A percentile compares a stretch with the other conserved stretches of the same genome.
These are phyloP conservation scores for Scopus umbretta DNA, from an alignment of 2,113 vertebrate genomes.

Conservation along the genomic window DNA sequence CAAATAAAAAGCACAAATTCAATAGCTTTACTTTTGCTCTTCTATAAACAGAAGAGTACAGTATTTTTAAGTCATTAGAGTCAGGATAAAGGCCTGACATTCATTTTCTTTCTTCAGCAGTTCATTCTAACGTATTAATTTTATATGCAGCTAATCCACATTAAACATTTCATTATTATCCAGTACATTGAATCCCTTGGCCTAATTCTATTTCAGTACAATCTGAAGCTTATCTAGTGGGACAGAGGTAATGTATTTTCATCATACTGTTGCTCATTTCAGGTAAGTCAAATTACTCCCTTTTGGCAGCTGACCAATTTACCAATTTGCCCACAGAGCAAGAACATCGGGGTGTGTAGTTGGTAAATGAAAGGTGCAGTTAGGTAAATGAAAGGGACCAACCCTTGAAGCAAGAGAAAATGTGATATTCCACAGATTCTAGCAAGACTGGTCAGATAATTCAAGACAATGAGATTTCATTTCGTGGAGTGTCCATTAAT, in stretches of 20 bases:
- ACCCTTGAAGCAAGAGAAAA: not conserved
- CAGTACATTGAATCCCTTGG: constrained; percentile 15
- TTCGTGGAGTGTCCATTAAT: not conserved
- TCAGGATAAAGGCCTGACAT: not conserved
- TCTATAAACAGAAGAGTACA: not conserved
- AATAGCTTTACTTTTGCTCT: not conserved
- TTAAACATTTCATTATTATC: constrained; percentile 52
- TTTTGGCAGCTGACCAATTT: constrained; percentile 23
- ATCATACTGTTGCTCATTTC: not conserved
- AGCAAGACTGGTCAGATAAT: not conserved
- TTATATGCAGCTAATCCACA: constrained; percentile 39
- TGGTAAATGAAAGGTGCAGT: not conserved
- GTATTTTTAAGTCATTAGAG: not conserved
- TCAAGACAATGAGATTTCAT: not conserved
- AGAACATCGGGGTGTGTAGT: not conserved
- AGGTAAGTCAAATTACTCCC: not conserved
- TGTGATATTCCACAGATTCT: not conserved
- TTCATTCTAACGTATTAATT: constrained; percentile 42
- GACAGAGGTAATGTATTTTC: constrained; percentile 27
- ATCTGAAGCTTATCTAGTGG: not conserved
- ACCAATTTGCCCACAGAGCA: not conserved
- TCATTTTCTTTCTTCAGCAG: constrained; percentile 19
- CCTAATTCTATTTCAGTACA: constrained; percentile 33
- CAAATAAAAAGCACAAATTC: not conserved
- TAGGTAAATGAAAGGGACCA: not conserved